Conservation (phyloP, 2,888 invertebrate genomes). For the Andrena trimmerana region DNA sequence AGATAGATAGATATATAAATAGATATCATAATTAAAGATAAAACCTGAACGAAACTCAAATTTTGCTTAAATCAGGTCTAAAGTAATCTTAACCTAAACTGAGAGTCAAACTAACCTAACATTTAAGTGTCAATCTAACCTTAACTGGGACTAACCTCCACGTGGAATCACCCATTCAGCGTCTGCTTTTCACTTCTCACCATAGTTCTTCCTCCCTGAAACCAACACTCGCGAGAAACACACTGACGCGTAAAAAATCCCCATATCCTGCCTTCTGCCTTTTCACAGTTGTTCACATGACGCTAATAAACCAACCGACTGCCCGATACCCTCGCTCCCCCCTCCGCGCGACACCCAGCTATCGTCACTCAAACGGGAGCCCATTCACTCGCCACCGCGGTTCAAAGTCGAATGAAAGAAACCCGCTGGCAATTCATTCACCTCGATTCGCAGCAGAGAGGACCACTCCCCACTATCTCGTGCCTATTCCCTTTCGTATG, state of each 20-base stretch:
- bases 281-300: background rate
- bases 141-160: too few species aligned
- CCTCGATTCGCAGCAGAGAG: background rate
- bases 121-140: too few species aligned
- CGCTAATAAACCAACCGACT: background rate
- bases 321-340: background rate
- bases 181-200: background rate
- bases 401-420: constrained; percentile 13
- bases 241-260: background rate
- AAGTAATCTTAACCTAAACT: background rate
- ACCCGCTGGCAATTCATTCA: constrained; percentile 24
- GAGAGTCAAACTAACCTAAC: too few species aligned
- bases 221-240: constrained; percentile 7
- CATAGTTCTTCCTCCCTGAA: background rate
- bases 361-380: background rate
- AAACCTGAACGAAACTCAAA: background rate
- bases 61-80: background rate
- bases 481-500: constrained; percentile 9
- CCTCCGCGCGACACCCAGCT: background rate
- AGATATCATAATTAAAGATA: too few species aligned
- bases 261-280: background rate
- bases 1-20: too few species aligned
- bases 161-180: background rate
- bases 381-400: background rate
- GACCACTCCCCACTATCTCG: too few species aligned